Percentiles rank a stretch among this genome's conserved stretches.
Conservation (phyloP, 2,888 invertebrate species). For the Leuctra nigra region DNA sequence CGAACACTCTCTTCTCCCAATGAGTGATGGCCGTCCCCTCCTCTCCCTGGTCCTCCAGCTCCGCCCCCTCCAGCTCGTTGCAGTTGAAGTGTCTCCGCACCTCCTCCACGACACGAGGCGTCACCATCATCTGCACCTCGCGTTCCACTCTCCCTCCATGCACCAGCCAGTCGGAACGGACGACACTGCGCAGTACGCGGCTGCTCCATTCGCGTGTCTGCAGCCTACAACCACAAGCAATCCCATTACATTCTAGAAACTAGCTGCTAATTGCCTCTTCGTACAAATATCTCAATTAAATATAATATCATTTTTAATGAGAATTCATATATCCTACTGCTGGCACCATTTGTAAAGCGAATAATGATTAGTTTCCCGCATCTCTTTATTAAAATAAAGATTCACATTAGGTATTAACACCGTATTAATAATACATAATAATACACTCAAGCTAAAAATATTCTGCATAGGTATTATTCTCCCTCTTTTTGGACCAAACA, state of each 20-base stretch:
- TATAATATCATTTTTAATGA: too few species aligned
- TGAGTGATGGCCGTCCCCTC: conserved; percentile 96
- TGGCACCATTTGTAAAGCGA: too few species aligned
- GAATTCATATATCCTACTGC: too few species aligned
- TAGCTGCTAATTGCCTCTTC: too few species aligned
- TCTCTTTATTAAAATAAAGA: too few species aligned
- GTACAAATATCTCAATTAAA: too few species aligned
- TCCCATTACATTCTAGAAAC: not conserved
- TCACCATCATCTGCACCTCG: conserved; percentile 80
- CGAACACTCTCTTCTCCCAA: conserved; percentile 98
- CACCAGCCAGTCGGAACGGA: conserved; percentile 65
- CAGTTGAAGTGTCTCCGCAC: conserved; percentile 86
- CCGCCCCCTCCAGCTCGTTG: conserved; percentile 83
- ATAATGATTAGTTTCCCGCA: too few species aligned
- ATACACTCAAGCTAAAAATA: too few species aligned
- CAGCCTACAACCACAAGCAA: conserved; percentile 48
- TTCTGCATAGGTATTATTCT: too few species aligned
- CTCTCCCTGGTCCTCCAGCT: conserved; percentile 96
- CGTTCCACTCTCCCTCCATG: conserved; percentile 67
- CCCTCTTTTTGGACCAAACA: too few species aligned
- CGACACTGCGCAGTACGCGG: conserved; percentile 64
- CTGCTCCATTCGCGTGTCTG: conserved; percentile 95
- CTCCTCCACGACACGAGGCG: conserved; percentile 83
- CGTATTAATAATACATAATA: too few species aligned
- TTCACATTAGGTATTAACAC: too few species aligned